These are phyloP conservation scores for Oceanodroma tethys DNA, from an alignment of 2,113 vertebrate genomes.

Conservation along the genomic window DNA sequence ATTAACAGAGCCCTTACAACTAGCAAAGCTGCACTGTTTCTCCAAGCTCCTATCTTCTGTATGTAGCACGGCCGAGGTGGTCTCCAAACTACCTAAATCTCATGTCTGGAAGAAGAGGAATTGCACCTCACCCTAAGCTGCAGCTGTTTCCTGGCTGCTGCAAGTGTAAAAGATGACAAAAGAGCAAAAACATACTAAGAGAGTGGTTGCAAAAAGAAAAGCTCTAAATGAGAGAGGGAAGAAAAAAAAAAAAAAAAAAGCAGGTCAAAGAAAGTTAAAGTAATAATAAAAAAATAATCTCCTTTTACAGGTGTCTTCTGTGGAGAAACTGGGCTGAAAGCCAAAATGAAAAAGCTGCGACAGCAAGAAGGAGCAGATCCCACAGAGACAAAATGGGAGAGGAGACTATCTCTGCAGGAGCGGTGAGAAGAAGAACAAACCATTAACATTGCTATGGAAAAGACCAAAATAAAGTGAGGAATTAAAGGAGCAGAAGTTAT, in stretches of 20 bases:
- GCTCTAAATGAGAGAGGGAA: not conserved
- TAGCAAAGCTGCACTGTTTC: not conserved
- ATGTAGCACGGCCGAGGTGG: not conserved
- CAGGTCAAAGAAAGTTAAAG: not conserved
- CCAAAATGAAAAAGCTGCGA: not conserved
- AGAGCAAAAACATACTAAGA: not conserved
- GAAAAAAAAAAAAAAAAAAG: not conserved
- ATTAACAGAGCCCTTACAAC: not conserved
- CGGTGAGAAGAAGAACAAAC: not conserved
- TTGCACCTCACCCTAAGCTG: not conserved
- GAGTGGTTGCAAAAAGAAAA: not conserved
- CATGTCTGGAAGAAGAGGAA: not conserved
- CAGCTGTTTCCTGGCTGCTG: not conserved
- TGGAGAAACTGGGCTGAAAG: constrained; percentile 7
- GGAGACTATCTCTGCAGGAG: not conserved
- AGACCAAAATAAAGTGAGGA: not conserved
- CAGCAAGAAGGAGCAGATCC: not conserved
- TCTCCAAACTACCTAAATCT: not conserved
- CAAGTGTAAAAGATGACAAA: not conserved
- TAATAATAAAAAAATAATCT: not conserved
- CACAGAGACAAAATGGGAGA: not conserved
- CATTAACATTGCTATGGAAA: not conserved
- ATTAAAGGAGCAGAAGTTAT: not conserved
- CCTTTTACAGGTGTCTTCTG: not conserved
- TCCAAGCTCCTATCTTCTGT: not conserved